These are phyloP conservation scores for Chaenogobius annularis DNA, from an alignment of 2,113 vertebrate genomes.

Conservation along the genomic window DNA sequence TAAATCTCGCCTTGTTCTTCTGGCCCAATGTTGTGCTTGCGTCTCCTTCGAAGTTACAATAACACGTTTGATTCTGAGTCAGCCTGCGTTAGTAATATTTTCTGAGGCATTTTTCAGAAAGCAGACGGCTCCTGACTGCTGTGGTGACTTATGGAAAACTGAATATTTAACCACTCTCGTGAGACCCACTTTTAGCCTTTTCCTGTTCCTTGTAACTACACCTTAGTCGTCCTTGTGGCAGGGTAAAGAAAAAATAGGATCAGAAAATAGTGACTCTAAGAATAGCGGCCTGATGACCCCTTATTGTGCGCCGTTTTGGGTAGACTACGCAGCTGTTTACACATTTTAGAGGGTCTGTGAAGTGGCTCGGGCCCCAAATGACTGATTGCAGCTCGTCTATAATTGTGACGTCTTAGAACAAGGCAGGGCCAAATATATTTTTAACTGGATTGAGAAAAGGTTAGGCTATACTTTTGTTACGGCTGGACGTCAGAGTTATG, in stretches of 20 bases:
- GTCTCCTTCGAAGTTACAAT: too few relatives aligned
- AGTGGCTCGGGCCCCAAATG: conserved; percentile 39
- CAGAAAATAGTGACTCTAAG: conserved; percentile 50
- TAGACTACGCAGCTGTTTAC: conserved; percentile 35
- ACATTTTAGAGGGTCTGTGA: conserved; percentile 38
- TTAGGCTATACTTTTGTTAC: not conserved
- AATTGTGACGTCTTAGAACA: conserved; percentile 18
- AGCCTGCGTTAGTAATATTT: not conserved
- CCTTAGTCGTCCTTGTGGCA: conserved; percentile 45
- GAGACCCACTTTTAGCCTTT: conserved; percentile 5
- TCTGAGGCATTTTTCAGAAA: not conserved
- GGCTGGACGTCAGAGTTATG: not conserved
- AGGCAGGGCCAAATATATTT: not conserved
- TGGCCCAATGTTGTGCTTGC: too few relatives aligned
- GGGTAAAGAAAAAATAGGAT: not conserved
- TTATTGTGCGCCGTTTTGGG: conserved; percentile 35
- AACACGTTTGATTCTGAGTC: too few relatives aligned
- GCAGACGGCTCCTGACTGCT: not conserved
- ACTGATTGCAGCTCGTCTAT: conserved; percentile 51
- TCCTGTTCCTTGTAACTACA: conserved; percentile 6
- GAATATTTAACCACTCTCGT: not conserved
- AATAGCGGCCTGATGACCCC: conserved; percentile 47
- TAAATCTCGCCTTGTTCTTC: too few relatives aligned
- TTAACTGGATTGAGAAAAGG: not conserved
- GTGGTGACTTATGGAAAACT: too few relatives aligned